Evolutionary conservation across 2,888 invertebrate species (phyloP).

Genomic region (Dynastes maya): DNA sequence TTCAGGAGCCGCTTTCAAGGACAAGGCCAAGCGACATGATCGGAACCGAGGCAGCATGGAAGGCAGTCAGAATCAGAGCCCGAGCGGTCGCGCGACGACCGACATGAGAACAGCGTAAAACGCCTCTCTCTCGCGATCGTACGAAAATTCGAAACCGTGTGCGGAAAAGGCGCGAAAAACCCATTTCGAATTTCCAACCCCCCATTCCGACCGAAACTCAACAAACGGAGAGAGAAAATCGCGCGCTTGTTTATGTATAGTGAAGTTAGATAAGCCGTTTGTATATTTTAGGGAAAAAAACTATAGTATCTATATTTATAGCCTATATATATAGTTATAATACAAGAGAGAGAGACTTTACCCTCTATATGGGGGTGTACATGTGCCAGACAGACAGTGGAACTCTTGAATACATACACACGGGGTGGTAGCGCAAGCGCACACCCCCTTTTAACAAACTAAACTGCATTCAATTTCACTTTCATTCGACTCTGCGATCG

Average conservation of each 20-base stretch:
- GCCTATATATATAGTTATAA: background rate
- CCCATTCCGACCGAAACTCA: too few species aligned
- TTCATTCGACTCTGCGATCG: constrained; percentile 66
- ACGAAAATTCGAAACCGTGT: constrained; percentile 12
- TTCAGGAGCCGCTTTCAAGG: constrained; percentile 73
- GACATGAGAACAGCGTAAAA: constrained; percentile 37
- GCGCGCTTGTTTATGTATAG: constrained; percentile 18
- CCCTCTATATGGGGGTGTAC: constrained; percentile 66
- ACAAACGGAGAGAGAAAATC: background rate
- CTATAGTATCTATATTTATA: background rate
- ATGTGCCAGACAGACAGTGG: constrained; percentile 77
- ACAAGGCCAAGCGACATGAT: constrained; percentile 73
- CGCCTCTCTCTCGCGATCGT: constrained; percentile 24
- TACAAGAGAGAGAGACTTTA: constrained; percentile 42
- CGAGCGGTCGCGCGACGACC: constrained; percentile 53
- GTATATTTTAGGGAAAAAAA: background rate
- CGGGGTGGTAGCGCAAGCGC: constrained; percentile 58
- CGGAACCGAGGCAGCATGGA: constrained; percentile 42
- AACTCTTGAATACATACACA: constrained; percentile 62
- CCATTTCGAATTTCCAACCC: background rate
- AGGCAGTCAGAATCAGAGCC: constrained; percentile 49
- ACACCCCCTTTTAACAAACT: constrained; percentile 55
- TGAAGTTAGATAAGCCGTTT: constrained; percentile 17
- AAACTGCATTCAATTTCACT: constrained; percentile 70
- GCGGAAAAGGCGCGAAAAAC: constrained; percentile 4